A percentile compares a stretch with the other conserved stretches of the same genome.
phyloP scores from a whole-genome alignment of 2,888 invertebrate genomes.

The Lithophane leautieri region DNA sequence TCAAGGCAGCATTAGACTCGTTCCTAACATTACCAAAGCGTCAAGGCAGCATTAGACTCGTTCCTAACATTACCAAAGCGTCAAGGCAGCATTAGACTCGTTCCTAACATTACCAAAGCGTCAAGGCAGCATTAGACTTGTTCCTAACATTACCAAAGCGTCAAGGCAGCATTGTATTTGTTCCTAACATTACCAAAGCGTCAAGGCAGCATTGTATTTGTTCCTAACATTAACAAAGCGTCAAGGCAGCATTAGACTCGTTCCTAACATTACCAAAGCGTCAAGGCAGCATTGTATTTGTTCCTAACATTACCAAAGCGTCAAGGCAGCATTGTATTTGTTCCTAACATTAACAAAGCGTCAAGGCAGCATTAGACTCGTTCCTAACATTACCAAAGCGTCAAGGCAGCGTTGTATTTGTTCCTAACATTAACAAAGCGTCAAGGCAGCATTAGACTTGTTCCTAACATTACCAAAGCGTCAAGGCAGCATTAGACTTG shows the following conservation, averaged over 20 bases:
- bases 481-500: constrained; percentile 2
- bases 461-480: neutral
- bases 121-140: constrained; percentile 2
- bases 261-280: neutral
- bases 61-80: too few relatives aligned
- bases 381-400: neutral
- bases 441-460: too few relatives aligned
- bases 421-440: too few relatives aligned
- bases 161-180: too few relatives aligned
- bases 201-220: too few relatives aligned
- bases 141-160: neutral
- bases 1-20: constrained; percentile 2
- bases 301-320: too few relatives aligned
- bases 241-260: constrained; percentile 2
- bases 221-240: neutral
- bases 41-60: too few relatives aligned
- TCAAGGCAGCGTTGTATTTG: too few relatives aligned
- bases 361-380: constrained; percentile 2
- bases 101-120: neutral
- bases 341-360: neutral
- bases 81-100: too few relatives aligned
- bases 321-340: too few relatives aligned
- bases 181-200: too few relatives aligned
- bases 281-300: too few relatives aligned
- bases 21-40: neutral